Base-by-base conservation (phyloP, 1,140 invertebrate genomes). In the Eumeta japonica region DNA sequence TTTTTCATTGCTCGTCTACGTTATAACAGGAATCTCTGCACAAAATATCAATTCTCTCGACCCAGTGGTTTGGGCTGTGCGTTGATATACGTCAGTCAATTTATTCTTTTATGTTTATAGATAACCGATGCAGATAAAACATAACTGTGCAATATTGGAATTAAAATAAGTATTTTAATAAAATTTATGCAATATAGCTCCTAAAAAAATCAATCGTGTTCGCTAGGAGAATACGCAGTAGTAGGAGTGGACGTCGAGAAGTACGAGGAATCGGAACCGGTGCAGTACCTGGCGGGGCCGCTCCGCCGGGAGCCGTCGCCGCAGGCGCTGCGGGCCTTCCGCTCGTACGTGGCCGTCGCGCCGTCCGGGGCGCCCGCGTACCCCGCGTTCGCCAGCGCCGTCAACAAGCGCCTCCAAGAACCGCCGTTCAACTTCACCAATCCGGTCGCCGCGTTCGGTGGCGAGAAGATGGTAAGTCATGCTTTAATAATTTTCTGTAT, bases 191-290 rank as follows among this genome's bases (percentile, higher is more conserved):
- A n/a, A n/a, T n/a, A n/a, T n/a, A n/a, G n/a, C n/a, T n/a, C n/a
- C n/a, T n/a, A n/a, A n/a, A n/a, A n/a, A n/a, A n/a, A n/a, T n/a
- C n/a, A n/a, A n/a, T 24, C 20, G n/a, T n/a, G n/a, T 24, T 24
- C n/a, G 5, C n/a, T 71, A 85, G 89, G 90, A 0, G 87, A 94
- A 60, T 95, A 96, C 62, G 89, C 89, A 49, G 89, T 94, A 2
- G 84, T 96, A 13, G 93, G 92, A 10, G 86, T 97, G 3, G 90
- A 95, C 53, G 84, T 91, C 2, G 89, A 92, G 55, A 87, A 90
- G 47, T 94, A 92, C 65, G 87, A 92, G 48, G 66, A 80, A 2
- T 77, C 83, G 2, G 78, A 84, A 35, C 89, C 91, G 0, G 76
- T 81, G 17, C 85, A 84, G 37, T 93, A 89, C 74, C 78, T 93